Evolutionary conservation across 2,888 invertebrate species (phyloP).

Genomic region (Chrysolina americana): DNA sequence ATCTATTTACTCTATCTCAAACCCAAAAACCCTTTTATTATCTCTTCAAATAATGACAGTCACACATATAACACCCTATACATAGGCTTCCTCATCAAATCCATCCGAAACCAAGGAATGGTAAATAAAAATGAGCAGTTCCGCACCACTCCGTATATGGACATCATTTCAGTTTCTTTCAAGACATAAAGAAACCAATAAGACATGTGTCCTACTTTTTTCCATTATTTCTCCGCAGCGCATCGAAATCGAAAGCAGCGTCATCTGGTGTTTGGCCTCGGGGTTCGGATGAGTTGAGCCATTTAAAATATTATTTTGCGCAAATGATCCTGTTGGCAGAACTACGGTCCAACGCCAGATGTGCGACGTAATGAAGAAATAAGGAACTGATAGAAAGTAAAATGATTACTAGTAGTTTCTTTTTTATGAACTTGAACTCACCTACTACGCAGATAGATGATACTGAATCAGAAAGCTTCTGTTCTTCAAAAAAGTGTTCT

Average conservation of each 20-base stretch:
- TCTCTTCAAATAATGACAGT: too few relatives aligned
- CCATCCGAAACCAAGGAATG: too few relatives aligned
- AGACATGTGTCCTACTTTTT: constrained; percentile 34
- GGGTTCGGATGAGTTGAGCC: constrained; percentile 26
- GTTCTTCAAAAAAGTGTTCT: too few relatives aligned
- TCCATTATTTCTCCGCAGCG: constrained; percentile 25
- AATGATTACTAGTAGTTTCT: constrained; percentile 16
- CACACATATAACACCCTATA: too few relatives aligned
- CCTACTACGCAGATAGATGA: neutral
- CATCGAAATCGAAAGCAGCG: constrained; percentile 47
- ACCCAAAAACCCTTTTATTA: too few relatives aligned
- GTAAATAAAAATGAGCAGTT: neutral
- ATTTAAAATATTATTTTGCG: constrained; percentile 12
- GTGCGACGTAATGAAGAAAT: constrained; percentile 20
- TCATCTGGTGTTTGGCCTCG: constrained; percentile 45
- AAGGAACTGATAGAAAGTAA: constrained; percentile 23
- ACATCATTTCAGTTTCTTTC: constrained; percentile 1
- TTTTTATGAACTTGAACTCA: constrained; percentile 15
- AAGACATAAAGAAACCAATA: constrained; percentile 14
- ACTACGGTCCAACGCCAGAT: constrained; percentile 15
- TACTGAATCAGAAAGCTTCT: neutral
- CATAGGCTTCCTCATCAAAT: too few relatives aligned
- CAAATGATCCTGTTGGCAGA: constrained; percentile 19
- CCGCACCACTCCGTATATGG: neutral
- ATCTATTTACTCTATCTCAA: too few relatives aligned